These are phyloP conservation scores for Oxyruncus cristatus DNA, from an alignment of 2,113 vertebrate species.

Conservation along the genomic window DNA sequence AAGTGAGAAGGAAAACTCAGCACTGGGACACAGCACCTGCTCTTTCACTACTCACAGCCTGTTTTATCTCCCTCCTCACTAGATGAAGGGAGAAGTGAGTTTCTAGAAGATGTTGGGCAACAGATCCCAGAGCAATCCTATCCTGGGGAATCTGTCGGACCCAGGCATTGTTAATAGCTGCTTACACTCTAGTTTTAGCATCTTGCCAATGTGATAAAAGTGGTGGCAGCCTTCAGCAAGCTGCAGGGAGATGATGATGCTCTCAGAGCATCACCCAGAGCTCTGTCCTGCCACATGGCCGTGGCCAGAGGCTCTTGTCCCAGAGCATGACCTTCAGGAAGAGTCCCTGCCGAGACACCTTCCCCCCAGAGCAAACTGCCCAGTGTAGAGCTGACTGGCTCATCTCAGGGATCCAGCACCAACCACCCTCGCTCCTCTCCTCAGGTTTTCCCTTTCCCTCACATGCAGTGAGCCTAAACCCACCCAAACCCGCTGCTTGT, in stretches of 20 bases:
- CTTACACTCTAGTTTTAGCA: no score
- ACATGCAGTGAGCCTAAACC: rapidly evolving
- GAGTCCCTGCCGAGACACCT: not conserved
- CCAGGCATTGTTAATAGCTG: rapidly evolving
- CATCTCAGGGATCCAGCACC: not conserved
- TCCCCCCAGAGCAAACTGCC: not conserved
- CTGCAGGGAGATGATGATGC: not conserved
- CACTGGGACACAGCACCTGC: not conserved
- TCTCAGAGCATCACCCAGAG: not conserved
- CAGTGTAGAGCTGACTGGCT: not conserved
- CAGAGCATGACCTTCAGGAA: not conserved
- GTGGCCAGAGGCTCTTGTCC: not conserved
- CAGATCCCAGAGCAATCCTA: rapidly evolving
- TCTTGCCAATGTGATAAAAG: rapidly evolving
- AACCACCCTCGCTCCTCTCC: not conserved
- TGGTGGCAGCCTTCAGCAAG: rapidly evolving
- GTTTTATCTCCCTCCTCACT: not conserved
- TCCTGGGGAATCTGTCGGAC: not conserved
- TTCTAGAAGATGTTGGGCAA: not conserved
- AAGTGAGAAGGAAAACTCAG: not conserved
- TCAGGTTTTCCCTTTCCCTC: not conserved
- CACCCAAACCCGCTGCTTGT: not conserved
- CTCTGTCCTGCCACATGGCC: not conserved
- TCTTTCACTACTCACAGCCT: not conserved
- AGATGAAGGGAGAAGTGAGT: not conserved